These are phyloP conservation scores for Sarcophaga peregrina DNA, from an alignment of 1,140 invertebrate species.

Conservation along the genomic window DNA sequence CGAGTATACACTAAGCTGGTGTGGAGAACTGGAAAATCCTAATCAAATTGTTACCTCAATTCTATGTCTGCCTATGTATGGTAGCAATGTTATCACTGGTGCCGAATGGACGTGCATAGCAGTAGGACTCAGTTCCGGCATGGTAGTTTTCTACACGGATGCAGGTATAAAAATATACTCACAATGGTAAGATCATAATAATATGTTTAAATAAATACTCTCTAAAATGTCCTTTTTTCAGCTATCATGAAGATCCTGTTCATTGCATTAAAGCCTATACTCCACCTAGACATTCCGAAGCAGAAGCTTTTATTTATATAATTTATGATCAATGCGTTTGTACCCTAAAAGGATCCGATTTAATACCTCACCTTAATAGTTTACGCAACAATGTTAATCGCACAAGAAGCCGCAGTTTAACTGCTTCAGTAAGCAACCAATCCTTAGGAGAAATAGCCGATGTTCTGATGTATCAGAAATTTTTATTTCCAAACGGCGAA, in stretches of 20 bases:
- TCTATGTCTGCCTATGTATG: conserved; percentile 69
- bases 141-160: conserved; percentile 90
- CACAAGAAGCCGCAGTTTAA: conserved; percentile 68
- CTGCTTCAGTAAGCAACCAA: neutral
- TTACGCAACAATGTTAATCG: conserved; percentile 57
- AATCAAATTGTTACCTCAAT: conserved; percentile 68
- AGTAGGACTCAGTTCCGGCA: conserved; percentile 87
- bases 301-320: conserved; percentile 78
- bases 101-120: conserved; percentile 94
- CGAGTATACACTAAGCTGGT: conserved; percentile 70
- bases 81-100: conserved; percentile 56
- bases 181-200: conserved; percentile 71
- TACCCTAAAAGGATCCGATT: conserved; percentile 83
- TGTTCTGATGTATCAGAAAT: conserved; percentile 79
- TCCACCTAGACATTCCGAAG: conserved; percentile 75
- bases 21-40: conserved; percentile 68
- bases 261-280: conserved; percentile 85
- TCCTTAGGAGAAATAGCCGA: conserved; percentile 51
- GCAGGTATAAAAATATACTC: conserved; percentile 82
- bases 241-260: conserved; percentile 84
- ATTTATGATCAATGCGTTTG: conserved; percentile 82
- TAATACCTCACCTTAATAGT: conserved; percentile 72
- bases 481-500: conserved; percentile 81
- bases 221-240: conserved; percentile 22
- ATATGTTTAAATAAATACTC: neutral